Conservation (phyloP, 2,888 invertebrate species). For the Clitarchus hookeri region DNA sequence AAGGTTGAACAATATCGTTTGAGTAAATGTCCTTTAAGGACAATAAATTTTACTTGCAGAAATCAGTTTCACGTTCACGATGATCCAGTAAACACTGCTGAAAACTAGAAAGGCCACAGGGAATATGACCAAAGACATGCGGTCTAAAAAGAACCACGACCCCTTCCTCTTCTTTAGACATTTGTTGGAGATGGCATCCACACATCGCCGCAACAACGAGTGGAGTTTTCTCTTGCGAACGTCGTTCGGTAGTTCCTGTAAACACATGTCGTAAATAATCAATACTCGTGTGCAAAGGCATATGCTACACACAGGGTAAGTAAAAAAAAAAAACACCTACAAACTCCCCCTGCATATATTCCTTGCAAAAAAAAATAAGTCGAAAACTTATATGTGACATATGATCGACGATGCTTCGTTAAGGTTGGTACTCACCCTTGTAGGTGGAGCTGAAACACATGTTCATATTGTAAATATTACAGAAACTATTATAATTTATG, state of each 20-base stretch:
- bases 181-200: background rate
- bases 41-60: no score
- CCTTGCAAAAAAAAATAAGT: no score
- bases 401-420: no score
- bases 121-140: slow-evolving; percentile 30
- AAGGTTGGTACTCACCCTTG: no score
- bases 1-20: no score
- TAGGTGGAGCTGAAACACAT: no score
- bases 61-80: background rate
- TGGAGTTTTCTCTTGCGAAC: background rate
- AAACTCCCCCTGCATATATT: background rate
- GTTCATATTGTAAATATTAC: no score
- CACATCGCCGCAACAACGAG: background rate
- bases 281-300: background rate
- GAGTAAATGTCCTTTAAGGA: no score
- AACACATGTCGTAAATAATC: background rate
- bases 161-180: background rate
- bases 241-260: background rate
- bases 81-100: slow-evolving; percentile 33
- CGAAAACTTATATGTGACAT: no score
- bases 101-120: slow-evolving; percentile 29
- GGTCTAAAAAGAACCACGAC: slow-evolving; percentile 30
- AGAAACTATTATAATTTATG: no score
- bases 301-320: background rate
- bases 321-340: background rate